Evolutionary conservation across 64 coral and sea anemone species (phyloP).

Genomic region (Cladopsammia gracilis): DNA sequence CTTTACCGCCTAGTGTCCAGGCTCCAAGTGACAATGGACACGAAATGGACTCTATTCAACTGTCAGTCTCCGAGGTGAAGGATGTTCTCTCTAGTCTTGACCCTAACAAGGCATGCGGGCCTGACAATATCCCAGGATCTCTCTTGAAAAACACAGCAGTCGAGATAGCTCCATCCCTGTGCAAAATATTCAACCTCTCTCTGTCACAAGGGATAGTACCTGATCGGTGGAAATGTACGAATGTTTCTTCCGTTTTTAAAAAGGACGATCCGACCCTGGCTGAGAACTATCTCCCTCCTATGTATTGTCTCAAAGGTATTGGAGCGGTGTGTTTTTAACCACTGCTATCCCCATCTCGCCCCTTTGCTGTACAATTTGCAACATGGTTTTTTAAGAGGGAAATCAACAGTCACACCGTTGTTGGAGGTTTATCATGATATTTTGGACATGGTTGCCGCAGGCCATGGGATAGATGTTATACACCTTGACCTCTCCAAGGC

Average conservation of each 20-base stretch:
- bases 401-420: conserved; percentile 31
- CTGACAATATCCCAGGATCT: conserved; percentile 46
- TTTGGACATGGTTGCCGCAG: too few species aligned
- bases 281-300: conserved; percentile 54
- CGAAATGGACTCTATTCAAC: background rate
- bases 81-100: conserved; percentile 33
- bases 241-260: conserved; percentile 63
- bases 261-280: conserved; percentile 44
- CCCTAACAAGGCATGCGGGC: conserved; percentile 52
- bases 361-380: conserved; percentile 7
- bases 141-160: conserved; percentile 30
- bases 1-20: background rate
- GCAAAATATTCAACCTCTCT: conserved; percentile 64
- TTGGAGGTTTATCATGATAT: background rate
- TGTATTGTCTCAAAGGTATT: conserved; percentile 53
- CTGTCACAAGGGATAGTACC: conserved; percentile 31
- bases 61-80: conserved; percentile 45
- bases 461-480: too few species aligned
- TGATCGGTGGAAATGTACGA: conserved; percentile 40
- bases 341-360: conserved; percentile 24
- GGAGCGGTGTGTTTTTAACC: conserved; percentile 58
- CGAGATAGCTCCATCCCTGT: conserved; percentile 57
- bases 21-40: background rate
- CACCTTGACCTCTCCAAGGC: too few species aligned
- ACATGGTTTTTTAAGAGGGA: conserved; percentile 44